Conservation (phyloP, 2,888 invertebrate genomes). For the Drosophila prolongata region DNA sequence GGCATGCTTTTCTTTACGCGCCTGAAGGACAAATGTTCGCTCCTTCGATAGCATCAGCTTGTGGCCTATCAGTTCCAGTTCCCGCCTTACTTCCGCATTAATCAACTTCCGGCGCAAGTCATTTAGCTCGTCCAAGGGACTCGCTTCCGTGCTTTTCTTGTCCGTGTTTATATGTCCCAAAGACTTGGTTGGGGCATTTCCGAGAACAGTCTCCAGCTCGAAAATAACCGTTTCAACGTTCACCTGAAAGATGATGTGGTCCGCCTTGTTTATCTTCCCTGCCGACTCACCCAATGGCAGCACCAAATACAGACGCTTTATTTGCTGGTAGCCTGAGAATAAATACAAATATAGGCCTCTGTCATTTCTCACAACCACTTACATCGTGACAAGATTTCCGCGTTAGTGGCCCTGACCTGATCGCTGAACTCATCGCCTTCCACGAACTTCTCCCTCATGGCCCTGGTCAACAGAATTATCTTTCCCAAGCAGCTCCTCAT, state of each 20-base stretch:
- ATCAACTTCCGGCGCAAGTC: background rate
- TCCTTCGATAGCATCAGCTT: slow-evolving; percentile 2
- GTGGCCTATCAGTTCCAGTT: slow-evolving; percentile 4
- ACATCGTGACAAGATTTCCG: background rate
- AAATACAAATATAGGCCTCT: background rate
- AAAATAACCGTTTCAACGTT: background rate
- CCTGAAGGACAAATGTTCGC: background rate
- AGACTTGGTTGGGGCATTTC: background rate
- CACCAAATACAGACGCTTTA: background rate
- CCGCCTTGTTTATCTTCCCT: background rate
- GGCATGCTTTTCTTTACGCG: background rate
- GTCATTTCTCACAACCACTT: background rate
- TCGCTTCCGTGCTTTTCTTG: too few relatives aligned
- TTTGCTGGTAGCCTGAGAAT: background rate
- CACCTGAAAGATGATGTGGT: background rate
- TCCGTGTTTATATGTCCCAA: background rate
- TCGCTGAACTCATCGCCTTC: background rate
- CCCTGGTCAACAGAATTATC: background rate
- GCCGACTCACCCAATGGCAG: background rate
- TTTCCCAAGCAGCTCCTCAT: background rate
- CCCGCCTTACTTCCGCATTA: background rate
- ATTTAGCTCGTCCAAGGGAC: background rate
- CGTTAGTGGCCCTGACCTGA: background rate
- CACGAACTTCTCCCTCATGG: background rate
- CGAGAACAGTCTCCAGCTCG: background rate